Evolutionary conservation across 2,888 invertebrate species (phyloP).

Genomic region (Conomelus anceps): DNA sequence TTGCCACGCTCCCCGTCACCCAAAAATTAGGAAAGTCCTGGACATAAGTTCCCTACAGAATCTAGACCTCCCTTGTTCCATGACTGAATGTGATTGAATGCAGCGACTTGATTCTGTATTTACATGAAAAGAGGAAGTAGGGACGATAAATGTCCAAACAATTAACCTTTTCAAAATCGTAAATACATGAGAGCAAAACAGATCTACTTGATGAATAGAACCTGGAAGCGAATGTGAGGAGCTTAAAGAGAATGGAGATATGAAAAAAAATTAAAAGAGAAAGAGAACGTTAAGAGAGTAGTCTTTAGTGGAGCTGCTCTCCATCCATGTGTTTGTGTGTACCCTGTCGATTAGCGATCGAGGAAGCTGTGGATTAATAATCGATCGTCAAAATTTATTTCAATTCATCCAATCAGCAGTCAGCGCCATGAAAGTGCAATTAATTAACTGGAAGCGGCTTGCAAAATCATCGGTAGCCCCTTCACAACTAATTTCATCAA

Average conservation of each 20-base stretch:
- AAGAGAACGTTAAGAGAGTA: not conserved
- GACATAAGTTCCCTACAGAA: no score
- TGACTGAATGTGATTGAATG: no score
- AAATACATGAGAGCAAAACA: not conserved
- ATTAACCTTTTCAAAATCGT: not conserved
- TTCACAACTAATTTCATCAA: not conserved
- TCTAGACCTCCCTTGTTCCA: not conserved
- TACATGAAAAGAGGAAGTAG: not conserved
- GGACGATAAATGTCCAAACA: not conserved
- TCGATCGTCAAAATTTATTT: not conserved
- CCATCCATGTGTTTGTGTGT: not conserved
- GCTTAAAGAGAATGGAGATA: not conserved
- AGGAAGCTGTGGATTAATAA: not conserved
- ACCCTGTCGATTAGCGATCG: not conserved
- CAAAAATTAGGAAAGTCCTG: no score
- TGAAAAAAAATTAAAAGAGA: not conserved
- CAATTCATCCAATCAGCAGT: not conserved
- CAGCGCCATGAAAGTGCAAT: not conserved
- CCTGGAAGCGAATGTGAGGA: not conserved
- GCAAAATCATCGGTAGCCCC: not conserved
- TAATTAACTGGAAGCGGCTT: not conserved
- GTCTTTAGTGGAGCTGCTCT: not conserved
- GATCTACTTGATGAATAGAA: not conserved
- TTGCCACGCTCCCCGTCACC: no score
- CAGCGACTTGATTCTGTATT: no score